Evolutionary conservation across 1,140 invertebrate species (phyloP), one percentile per base, ranked within the genome.

Genomic region (Oncopodura yosiiana): DNA sequence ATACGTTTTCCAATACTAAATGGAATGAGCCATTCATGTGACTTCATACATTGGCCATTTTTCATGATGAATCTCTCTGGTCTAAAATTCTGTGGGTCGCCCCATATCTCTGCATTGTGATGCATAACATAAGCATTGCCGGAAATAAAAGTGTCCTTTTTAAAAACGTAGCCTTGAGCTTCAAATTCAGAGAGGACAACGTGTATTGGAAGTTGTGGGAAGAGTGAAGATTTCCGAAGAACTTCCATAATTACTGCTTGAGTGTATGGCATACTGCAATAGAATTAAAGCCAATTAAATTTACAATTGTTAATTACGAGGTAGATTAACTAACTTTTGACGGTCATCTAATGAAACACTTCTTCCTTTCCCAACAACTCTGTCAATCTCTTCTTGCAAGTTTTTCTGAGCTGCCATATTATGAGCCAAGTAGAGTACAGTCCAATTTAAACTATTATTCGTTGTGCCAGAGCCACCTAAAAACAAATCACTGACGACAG

Each of bases 31-130:
- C 36, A 26, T 3, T 55, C 44, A 32, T 61, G 39, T n/a, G 18
- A 32, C 9, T 24, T 30, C 0, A 61, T 4, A 12, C 12, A 18
- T 3, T 27, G 34, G 2, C 30, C 49, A 18, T 61, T 43, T 18
- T 12, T 23, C 14, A 16, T 52, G 3, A 76, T 44, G 68, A 75
- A 77, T 45, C 74, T 65, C 36, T 74, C 71, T 3, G 75, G 75
- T 19, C 65, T 57, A 55, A 72, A 77, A 18, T 53, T 54, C 16
- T 70, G 61, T 4, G 75, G 73, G 5, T 74, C 63, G 0, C 66
- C 65, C 61, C 73, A 76, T 12, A 70, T 53, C 5, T 59, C 53
- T 0, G 69, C 62, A 57, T 76, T 68, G 24, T 69, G 67, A 58
- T 69, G 68, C 61, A 74, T 69, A 1, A 63, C 65, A 38, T 66